phyloP scores from a whole-genome alignment of 2,113 vertebrate genomes.

The Phalacrocorax brasilianus region DNA sequence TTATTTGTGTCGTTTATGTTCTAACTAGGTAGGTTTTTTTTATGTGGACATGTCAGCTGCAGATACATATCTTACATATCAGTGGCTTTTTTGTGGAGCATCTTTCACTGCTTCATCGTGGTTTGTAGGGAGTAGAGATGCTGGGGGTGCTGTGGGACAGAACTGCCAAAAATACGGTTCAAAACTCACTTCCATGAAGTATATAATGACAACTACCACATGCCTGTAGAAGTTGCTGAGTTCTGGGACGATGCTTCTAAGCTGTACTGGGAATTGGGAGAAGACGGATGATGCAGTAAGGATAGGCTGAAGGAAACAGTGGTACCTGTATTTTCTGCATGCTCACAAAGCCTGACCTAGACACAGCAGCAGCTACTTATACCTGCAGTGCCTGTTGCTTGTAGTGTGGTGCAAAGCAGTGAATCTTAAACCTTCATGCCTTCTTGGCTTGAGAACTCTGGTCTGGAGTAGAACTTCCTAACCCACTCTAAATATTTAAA shows the following conservation, averaged over 20 bases:
- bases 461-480: background rate
- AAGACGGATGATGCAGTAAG: background rate
- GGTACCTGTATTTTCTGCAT: fast-evolving
- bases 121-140: background rate
- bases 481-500: background rate
- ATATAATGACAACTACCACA: background rate
- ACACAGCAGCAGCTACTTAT: background rate
- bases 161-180: background rate
- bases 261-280: background rate
- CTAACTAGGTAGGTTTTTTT: background rate
- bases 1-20: background rate
- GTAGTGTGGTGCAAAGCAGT: background rate
- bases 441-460: background rate
- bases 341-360: background rate
- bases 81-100: background rate
- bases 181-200: background rate
- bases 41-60: background rate
- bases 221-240: background rate
- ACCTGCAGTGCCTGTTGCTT: background rate
- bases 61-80: background rate
- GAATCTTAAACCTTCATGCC: background rate
- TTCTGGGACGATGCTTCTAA: background rate
- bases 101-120: background rate
- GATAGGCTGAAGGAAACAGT: background rate
- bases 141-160: background rate